These are phyloP conservation scores for Tamandua tetradactyla DNA, from an alignment of 2,797 vertebrate genomes.

Conservation along the genomic window DNA sequence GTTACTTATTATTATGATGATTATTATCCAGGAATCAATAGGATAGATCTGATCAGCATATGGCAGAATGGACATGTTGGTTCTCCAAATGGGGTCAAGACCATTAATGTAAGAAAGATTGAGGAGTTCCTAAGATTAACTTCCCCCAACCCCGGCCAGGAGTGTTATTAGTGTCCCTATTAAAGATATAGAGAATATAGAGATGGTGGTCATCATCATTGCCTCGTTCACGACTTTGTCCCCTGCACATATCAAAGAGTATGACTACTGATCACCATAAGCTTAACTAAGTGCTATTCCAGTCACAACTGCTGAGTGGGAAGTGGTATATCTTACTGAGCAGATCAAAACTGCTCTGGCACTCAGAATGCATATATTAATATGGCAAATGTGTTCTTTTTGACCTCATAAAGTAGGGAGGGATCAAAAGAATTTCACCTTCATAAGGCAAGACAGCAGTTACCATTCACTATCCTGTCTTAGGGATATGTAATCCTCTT, in stretches of 20 bases:
- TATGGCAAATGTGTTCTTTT: not conserved
- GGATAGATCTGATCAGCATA: too few relatives aligned
- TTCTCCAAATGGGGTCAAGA: not conserved
- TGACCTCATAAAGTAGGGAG: not conserved
- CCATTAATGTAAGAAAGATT: not conserved
- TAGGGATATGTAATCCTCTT: not conserved
- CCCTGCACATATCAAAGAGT: too few relatives aligned
- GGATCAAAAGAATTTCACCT: not conserved
- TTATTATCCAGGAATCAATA: not conserved
- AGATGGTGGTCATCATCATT: not conserved
- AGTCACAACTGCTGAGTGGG: not conserved
- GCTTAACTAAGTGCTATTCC: not conserved
- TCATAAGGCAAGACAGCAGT: not conserved
- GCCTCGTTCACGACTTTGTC: not conserved
- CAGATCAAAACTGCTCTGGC: not conserved
- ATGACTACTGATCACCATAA: not conserved
- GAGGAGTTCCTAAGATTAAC: not conserved
- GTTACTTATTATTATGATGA: not conserved
- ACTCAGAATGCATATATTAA: not conserved
- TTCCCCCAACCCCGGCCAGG: not conserved
- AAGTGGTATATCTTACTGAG: not conserved
- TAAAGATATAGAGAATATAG: not conserved
- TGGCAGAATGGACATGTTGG: not conserved
- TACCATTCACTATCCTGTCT: not conserved
- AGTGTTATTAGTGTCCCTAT: not conserved